A percentile compares a stretch with the other conserved stretches of the same genome.
phyloP scores from a whole-genome alignment of 2,888 invertebrate species.

The Arge pagana region DNA sequence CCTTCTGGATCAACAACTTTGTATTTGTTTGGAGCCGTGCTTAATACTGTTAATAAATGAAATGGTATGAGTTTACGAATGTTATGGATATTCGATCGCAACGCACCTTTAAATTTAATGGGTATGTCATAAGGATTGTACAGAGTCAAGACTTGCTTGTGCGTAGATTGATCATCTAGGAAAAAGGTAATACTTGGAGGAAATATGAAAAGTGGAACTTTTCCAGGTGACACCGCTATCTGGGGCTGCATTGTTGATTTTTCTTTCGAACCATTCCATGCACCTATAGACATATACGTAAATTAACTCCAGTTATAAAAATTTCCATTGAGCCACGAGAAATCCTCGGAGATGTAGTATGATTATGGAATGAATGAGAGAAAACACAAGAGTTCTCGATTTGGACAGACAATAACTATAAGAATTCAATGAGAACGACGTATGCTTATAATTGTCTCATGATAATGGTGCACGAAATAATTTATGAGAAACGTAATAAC shows the following conservation, averaged over 20 bases:
- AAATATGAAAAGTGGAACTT: constrained; percentile 83
- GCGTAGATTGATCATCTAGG: constrained; percentile 74
- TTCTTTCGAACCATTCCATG: constrained; percentile 29
- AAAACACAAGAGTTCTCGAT: too few species aligned
- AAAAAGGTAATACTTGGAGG: constrained; percentile 78
- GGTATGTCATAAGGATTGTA: constrained; percentile 87
- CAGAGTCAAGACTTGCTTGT: constrained; percentile 80
- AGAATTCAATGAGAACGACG: too few species aligned
- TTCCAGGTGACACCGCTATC: constrained; percentile 46
- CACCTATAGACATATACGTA: constrained; percentile 29
- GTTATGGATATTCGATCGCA: constrained; percentile 4
- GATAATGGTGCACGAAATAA: too few species aligned
- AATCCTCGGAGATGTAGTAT: too few species aligned
- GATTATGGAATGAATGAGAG: too few species aligned
- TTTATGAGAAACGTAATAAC: too few species aligned
- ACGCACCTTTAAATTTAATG: constrained; percentile 77
- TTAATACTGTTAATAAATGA: constrained; percentile 62
- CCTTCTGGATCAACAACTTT: constrained; percentile 82
- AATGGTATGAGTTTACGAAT: constrained; percentile 20
- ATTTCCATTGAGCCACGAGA: too few species aligned
- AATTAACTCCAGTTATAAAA: too few species aligned
- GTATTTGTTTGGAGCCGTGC: constrained; percentile 78
- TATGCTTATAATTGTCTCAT: too few species aligned
- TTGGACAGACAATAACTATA: too few species aligned
- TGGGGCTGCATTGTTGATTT: constrained; percentile 37